Evolutionary conservation across 2,113 vertebrate genomes (phyloP), one percentile per base, ranked within the genome.

Genomic region (Onychostoma macrolepis): DNA sequence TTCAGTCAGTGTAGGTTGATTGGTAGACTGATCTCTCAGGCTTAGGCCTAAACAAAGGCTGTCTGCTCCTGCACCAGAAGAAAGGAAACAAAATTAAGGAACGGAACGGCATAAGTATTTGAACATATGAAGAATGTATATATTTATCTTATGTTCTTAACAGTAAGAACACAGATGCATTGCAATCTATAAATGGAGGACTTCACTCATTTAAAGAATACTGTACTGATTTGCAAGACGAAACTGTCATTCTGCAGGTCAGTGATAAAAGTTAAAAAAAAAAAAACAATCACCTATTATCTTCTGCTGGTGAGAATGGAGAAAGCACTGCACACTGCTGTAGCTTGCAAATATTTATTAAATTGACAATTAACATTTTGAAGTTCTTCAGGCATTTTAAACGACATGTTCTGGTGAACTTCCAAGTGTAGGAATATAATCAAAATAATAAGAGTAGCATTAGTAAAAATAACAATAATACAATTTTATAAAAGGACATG

Each of bases 31-130:
- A 15, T 89, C 89, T 43, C 84, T 87, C 75, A 89, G n/a, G 74
- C 84, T 90, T n/a, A 84, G 80, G 69, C 89, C 88, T 67, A 90
- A 83, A 65, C 84, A 90, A 21, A 89, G 33, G 26, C 80, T n/a
- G 72, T 88, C 82, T 41, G 75, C 38, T 71, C 86, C 87, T 88
- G 75, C 41, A 84, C 6, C 30, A 61, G 28, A 84, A 53, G 11
- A 89, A n/a, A 33, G 1, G 15, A 12, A 10, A 65, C 15, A 43
- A 48, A 38, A 38, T 77, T 85, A 28, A 24, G 1, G 2, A 17
- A 36, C 9, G 69, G n/a, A 6, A 61, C 1, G 17, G n/a, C n/a
- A 87, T 17, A 48, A 71, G 6, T 43, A 41, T 28, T 45, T 26
- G 1, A 75, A 45, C 0, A 75, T 43, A 74, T 13, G 24, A 41